These are phyloP conservation scores for Pelosia muscerda DNA, from an alignment of 2,888 invertebrate species.

Conservation along the genomic window DNA sequence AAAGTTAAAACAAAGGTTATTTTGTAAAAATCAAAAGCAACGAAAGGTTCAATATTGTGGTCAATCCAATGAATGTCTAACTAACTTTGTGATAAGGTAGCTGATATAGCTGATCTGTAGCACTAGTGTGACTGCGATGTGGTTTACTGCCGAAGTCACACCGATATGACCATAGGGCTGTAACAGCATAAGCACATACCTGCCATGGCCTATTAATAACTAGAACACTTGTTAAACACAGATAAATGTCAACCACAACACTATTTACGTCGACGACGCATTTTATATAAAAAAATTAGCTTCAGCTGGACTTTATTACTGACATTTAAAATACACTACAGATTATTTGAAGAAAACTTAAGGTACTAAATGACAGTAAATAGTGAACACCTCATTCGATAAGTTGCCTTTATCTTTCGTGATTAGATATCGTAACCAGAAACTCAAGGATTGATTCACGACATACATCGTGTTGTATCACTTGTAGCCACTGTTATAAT, in stretches of 20 bases:
- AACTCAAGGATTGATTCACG: conserved; percentile 75
- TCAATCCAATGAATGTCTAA: neutral
- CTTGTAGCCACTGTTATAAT: conserved; percentile 4
- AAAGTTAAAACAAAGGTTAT: neutral
- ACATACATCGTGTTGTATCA: conserved; percentile 29
- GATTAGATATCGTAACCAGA: conserved; percentile 80
- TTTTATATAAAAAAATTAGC: conserved; percentile 59
- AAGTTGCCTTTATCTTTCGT: conserved; percentile 73
- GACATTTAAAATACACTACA: conserved; percentile 13
- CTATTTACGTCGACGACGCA: conserved; percentile 81
- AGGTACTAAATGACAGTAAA: conserved; percentile 27
- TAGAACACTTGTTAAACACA: conserved; percentile 76
- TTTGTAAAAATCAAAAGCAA: too few species aligned
- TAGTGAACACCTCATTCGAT: conserved; percentile 70
- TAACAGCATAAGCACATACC: conserved; percentile 23
- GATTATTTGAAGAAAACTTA: conserved; percentile 14
- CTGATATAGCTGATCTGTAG: neutral
- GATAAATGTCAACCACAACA: conserved; percentile 70
- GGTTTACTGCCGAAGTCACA: neutral
- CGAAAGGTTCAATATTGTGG: neutral
- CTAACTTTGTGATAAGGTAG: neutral
- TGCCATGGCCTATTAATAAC: conserved; percentile 54
- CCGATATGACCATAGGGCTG: neutral
- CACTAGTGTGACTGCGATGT: neutral
- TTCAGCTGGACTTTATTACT: neutral